Base-by-base conservation (phyloP, 2,797 vertebrate species). In the Acrocephalus scirpaceus region DNA sequence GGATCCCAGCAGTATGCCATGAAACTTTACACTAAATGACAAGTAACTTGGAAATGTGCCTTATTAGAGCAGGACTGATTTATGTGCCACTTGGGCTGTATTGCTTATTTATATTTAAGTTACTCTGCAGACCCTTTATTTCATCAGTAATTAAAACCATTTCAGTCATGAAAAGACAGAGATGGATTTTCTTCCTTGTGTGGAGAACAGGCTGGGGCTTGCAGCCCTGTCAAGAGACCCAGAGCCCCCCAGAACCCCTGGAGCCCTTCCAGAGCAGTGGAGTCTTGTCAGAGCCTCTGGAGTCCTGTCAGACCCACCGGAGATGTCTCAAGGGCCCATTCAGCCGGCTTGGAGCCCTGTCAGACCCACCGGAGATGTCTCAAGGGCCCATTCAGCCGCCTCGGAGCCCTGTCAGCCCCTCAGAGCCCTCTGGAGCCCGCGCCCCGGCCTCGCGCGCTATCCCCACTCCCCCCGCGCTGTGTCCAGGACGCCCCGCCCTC, bases 231-330 rank as follows among this genome's bases (percentile, higher is more conserved):
- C 44, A 48, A 40, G 57, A 30, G 4, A 21, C 18, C 3, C 11
- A 23, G 38, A 44, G 13, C 5, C 6, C 6, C 6, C 4, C 15
- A 72, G 25, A 27, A 1, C 2, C 10, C 1, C 4, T 6, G 2
- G 29, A 48, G 44, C 15, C 26, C n/a, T 27, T 23, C 16, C 18
- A 51, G 23, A 20, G 7, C 34, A 26, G 13, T 1, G 25, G 30
- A 74, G 18, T 4, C 32, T 13, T 27, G 26, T 32, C 26, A 58
- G 26, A 44, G 27, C 32, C 32, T 23, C 23, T 6, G 32, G 27
- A 29, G 29, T 25, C 8, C 15, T 11, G 10, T 26, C 16, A 61
- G 4, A 57, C 9, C 8, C 27, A 4, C 13, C 5, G 53, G 23
- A 25, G 19, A 36, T 3, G 23, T 7, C 13, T 42, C 26, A 36